Base-by-base conservation (phyloP, 2,888 invertebrate species). In the Hedya salicella region DNA sequence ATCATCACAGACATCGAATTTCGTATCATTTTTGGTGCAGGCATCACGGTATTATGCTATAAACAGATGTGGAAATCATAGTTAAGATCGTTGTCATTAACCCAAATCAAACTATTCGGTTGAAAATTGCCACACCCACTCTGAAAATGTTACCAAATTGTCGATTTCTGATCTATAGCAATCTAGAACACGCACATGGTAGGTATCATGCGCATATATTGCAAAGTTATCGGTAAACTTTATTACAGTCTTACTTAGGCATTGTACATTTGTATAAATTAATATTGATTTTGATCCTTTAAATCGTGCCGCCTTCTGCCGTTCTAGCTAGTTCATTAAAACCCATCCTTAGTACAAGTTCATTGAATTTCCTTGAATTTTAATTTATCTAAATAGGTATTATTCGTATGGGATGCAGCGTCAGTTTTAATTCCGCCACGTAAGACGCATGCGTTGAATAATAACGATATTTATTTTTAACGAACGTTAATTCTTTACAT, bases 351-450 rank as follows among this genome's bases (percentile, higher is more conserved):
- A 48, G 69, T 72, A 56, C 48, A 71, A 73, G 83, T 83, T 85
- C 83, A 82, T 75, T 71, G 82, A 68, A 75, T 83, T 81, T 80
- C 86, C 85, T 84, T 86, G 85, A 83, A 85, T 79, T 76, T 76
- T 74, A 80, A 81, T 76, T 67, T 50, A 63, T 64, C 67, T 68
- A 71, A 75, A 74, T 69, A 56, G 68, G 69, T 71, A 73, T 65
- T 64, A 77, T 81, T 81, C 76, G 78, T 82, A 81, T 80, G 78
- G 70, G 70, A 64, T 61, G 63, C 50, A 62, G 70, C 73, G 75
- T 77, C 75, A 77, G 76, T 78, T 83, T 81, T 80, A 77, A 79
- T 83, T 75, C 80, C 70, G 65, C 67, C 75, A 73, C 56, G 74
- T 67, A 72, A 68, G 59, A 65, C 53, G 70, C 78, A 71, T 72